phyloP scores from a whole-genome alignment of 2,113 vertebrate species.

The Mixornis gularis region DNA sequence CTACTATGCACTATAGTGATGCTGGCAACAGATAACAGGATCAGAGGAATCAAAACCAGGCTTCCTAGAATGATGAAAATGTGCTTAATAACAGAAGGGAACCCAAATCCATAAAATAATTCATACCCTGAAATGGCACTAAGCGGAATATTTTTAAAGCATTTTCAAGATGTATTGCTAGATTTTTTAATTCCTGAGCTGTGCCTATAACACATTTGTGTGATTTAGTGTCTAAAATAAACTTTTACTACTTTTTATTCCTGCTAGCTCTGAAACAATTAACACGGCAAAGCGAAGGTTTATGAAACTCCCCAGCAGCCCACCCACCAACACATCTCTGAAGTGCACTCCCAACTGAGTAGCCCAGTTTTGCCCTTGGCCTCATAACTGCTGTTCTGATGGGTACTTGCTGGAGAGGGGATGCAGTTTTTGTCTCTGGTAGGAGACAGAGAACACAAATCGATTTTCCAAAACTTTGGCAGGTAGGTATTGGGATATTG shows the following conservation, averaged over 20 bases:
- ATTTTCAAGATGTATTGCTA: constrained; percentile 30
- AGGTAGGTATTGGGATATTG: background rate
- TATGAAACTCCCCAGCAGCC: background rate
- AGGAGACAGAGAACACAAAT: background rate
- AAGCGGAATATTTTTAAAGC: background rate
- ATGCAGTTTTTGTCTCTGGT: background rate
- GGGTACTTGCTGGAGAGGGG: background rate
- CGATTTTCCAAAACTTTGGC: background rate
- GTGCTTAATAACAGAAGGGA: constrained; percentile 9
- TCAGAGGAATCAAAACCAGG: background rate
- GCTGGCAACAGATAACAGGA: background rate
- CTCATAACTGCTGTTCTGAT: background rate
- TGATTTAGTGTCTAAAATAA: constrained; percentile 46
- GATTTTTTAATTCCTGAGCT: constrained; percentile 41
- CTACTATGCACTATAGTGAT: background rate
- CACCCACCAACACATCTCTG: background rate
- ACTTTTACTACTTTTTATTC: constrained; percentile 27
- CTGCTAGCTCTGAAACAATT: constrained; percentile 7
- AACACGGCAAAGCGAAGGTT: background rate
- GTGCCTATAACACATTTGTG: background rate
- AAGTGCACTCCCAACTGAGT: rapidly evolving
- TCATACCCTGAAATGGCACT: background rate
- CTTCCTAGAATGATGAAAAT: background rate
- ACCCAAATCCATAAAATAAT: background rate
- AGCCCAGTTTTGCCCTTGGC: background rate